These are phyloP conservation scores for Paramormyrops kingsleyae DNA, from an alignment of 2,113 vertebrate genomes.

Conservation along the genomic window DNA sequence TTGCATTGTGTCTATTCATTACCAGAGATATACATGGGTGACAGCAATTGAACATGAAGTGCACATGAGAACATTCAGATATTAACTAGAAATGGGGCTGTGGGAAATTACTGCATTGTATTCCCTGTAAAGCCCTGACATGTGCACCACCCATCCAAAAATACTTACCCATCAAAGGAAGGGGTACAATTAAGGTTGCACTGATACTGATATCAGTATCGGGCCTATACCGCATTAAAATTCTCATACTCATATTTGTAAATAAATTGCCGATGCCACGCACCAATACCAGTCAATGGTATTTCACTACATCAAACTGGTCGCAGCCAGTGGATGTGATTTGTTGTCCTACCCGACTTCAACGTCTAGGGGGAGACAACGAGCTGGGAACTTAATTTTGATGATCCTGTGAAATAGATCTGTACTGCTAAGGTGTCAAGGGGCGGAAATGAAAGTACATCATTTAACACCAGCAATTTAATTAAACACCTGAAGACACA, in stretches of 20 bases:
- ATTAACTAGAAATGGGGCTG: neutral
- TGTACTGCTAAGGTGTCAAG: neutral
- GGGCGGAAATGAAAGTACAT: neutral
- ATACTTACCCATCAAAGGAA: neutral
- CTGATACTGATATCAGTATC: neutral
- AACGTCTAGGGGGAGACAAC: neutral
- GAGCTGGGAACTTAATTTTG: neutral
- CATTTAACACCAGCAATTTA: too few species aligned
- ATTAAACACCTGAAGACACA: too few species aligned
- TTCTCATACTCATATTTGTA: neutral
- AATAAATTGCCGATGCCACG: neutral
- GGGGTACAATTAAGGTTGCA: neutral
- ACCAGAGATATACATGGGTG: neutral
- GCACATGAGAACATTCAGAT: neutral
- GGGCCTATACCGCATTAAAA: neutral
- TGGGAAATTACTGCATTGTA: neutral
- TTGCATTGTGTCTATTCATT: neutral
- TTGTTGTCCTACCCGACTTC: neutral
- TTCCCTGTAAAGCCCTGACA: neutral
- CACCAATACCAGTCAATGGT: neutral
- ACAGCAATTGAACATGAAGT: neutral
- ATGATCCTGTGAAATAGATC: neutral
- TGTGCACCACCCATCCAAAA: neutral
- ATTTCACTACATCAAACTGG: neutral
- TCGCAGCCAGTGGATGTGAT: neutral